phyloP scores from a whole-genome alignment of 2,888 invertebrate species.

The Euzophera pinguis region DNA sequence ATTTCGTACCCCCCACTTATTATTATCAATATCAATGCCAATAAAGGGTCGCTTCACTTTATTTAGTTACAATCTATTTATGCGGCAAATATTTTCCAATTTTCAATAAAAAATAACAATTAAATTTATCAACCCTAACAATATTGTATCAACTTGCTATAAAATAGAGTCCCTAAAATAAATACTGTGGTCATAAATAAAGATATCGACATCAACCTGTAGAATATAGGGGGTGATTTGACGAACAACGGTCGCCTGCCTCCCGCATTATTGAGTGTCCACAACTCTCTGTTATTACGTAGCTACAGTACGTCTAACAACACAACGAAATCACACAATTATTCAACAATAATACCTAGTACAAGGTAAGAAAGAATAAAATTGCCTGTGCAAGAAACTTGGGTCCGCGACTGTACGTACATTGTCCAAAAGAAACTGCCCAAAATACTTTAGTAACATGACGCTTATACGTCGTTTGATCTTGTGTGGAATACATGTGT shows the following conservation, averaged over 20 bases:
- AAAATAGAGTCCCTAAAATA: background rate
- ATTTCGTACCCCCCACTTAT: too few species aligned
- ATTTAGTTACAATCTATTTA: too few species aligned
- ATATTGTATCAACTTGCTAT: too few species aligned
- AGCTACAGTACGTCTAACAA: slow-evolving; percentile 20
- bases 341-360: background rate
- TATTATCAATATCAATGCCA: too few species aligned
- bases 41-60: too few species aligned
- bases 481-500: slow-evolving; percentile 40
- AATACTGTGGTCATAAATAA: background rate
- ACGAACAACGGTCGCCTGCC: slow-evolving; percentile 34
- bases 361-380: slow-evolving; percentile 4
- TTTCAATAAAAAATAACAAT: too few species aligned
- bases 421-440: slow-evolving; percentile 20
- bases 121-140: too few species aligned
- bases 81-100: too few species aligned
- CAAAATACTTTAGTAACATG: slow-evolving; percentile 41
- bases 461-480: slow-evolving; percentile 36
- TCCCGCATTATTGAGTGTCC: slow-evolving; percentile 29
- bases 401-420: slow-evolving; percentile 16
- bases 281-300: slow-evolving; percentile 29
- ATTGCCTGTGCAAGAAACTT: background rate
- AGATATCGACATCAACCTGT: slow-evolving; percentile 22
- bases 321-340: background rate
- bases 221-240: slow-evolving; percentile 31